Percentiles rank a stretch among this genome's conserved stretches.
Conservation (phyloP, 2,888 invertebrate species). For the Endotricha flammealis region DNA sequence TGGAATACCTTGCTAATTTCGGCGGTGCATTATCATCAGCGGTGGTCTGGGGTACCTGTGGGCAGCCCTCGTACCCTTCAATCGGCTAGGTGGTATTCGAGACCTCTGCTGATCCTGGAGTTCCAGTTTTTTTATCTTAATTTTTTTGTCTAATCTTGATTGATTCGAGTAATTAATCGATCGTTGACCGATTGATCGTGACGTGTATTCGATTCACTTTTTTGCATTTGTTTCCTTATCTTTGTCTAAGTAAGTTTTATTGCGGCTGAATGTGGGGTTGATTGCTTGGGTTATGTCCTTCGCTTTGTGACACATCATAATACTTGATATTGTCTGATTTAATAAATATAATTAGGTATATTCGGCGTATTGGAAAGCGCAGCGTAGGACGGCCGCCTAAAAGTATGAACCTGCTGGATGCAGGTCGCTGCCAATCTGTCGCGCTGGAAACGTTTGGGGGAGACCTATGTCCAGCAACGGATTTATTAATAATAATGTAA, state of each 20-base stretch:
- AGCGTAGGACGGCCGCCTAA: too few species aligned
- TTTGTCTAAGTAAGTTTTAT: not conserved
- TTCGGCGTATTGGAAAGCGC: too few species aligned
- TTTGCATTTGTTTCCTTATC: conserved; percentile 4
- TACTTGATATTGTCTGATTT: too few species aligned
- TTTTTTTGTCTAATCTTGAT: conserved; percentile 61
- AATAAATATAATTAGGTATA: too few species aligned
- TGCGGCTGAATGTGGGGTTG: not conserved
- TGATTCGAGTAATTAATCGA: conserved; percentile 62
- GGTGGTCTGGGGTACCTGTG: conserved; percentile 74
- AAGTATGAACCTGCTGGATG: too few species aligned
- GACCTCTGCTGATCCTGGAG: conserved; percentile 77
- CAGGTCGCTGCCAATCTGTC: too few species aligned
- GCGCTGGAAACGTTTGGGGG: too few species aligned
- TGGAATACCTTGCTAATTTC: conserved; percentile 46
- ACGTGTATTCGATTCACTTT: not conserved
- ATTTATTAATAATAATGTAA: too few species aligned
- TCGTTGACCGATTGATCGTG: conserved; percentile 21
- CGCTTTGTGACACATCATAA: too few species aligned
- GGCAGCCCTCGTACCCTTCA: conserved; percentile 44
- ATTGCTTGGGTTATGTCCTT: not conserved
- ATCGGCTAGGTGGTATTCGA: conserved; percentile 74
- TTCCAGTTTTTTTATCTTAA: conserved; percentile 64
- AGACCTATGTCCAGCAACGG: too few species aligned
- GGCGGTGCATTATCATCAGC: conserved; percentile 61